Percentiles rank a stretch among this genome's conserved stretches.
Conservation (phyloP, 2,113 vertebrate genomes). For the Lophotis ruficrista region DNA sequence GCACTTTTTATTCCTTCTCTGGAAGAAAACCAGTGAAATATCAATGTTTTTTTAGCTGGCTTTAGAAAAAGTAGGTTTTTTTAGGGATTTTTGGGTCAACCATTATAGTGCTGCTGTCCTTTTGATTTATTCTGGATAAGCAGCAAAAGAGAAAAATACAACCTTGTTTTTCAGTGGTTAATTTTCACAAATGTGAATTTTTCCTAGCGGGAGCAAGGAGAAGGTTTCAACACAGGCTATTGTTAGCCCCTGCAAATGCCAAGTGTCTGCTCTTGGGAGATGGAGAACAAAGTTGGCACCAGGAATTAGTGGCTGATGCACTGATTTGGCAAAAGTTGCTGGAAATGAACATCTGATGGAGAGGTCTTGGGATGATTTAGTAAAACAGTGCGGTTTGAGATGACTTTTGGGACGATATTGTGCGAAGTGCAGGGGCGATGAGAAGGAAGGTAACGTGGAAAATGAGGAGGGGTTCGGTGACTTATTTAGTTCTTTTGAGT, state of each 20-base stretch:
- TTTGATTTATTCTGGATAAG: neutral
- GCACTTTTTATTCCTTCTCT: neutral
- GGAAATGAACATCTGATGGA: conserved; percentile 3
- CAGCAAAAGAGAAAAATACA: neutral
- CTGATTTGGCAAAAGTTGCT: conserved; percentile 30
- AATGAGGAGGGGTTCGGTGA: neutral
- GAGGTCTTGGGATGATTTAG: neutral
- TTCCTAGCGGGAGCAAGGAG: neutral
- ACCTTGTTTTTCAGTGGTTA: neutral
- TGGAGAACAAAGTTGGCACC: conserved; percentile 48
- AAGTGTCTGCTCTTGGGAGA: conserved; percentile 42
- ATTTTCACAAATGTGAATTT: conserved; percentile 25
- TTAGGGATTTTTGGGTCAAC: neutral
- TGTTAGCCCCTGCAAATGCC: conserved; percentile 26
- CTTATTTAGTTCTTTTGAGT: neutral
- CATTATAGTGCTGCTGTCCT: neutral
- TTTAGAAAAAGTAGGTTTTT: neutral
- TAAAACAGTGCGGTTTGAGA: neutral
- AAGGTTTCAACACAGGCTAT: conserved; percentile 19
- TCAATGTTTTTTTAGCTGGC: neutral
- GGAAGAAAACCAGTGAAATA: neutral
- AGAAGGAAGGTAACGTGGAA: neutral
- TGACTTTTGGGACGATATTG: neutral
- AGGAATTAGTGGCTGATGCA: conserved; percentile 2
- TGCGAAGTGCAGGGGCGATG: neutral